Conservation (phyloP, 2,888 invertebrate genomes). For the Ochropleura plecta region DNA sequence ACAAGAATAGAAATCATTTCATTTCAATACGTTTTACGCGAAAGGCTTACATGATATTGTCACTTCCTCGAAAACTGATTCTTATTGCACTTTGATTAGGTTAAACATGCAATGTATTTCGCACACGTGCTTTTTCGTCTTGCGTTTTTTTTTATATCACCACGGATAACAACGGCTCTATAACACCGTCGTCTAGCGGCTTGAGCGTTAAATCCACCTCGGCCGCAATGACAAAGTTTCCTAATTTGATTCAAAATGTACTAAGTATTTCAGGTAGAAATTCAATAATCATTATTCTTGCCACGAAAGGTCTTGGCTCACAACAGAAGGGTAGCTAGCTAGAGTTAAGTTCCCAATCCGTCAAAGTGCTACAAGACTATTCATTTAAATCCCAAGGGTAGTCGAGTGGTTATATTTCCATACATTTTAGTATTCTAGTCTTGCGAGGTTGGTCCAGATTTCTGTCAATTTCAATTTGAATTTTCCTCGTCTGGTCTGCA, state of each 20-base stretch:
- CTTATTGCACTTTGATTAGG: too few species aligned
- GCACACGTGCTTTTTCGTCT: too few species aligned
- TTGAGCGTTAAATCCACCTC: too few species aligned
- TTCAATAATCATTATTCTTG: slow-evolving; percentile 43
- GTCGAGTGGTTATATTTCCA: slow-evolving; percentile 28
- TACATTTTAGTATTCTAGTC: slow-evolving; percentile 49
- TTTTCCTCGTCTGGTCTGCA: slow-evolving; percentile 6
- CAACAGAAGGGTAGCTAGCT: slow-evolving; percentile 1
- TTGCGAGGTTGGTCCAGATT: slow-evolving; percentile 33
- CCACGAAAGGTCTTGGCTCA: slow-evolving; percentile 34
- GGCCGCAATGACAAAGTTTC: too few species aligned
- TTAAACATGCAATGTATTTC: too few species aligned
- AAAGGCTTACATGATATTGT: background rate
- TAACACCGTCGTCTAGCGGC: too few species aligned
- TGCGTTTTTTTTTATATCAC: too few species aligned
- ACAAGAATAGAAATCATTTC: background rate
- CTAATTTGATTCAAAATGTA: too few species aligned
- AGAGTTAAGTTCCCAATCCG: slow-evolving; percentile 30
- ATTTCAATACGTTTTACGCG: background rate
- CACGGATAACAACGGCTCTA: too few species aligned
- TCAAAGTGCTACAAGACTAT: slow-evolving; percentile 62
- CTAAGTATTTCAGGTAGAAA: slow-evolving; percentile 1
- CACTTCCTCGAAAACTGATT: too few species aligned
- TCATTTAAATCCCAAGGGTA: slow-evolving; percentile 51
- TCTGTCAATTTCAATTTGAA: slow-evolving; percentile 36